These are phyloP conservation scores for Dermolepida albohirtum DNA, from an alignment of 2,888 invertebrate species.

Conservation along the genomic window DNA sequence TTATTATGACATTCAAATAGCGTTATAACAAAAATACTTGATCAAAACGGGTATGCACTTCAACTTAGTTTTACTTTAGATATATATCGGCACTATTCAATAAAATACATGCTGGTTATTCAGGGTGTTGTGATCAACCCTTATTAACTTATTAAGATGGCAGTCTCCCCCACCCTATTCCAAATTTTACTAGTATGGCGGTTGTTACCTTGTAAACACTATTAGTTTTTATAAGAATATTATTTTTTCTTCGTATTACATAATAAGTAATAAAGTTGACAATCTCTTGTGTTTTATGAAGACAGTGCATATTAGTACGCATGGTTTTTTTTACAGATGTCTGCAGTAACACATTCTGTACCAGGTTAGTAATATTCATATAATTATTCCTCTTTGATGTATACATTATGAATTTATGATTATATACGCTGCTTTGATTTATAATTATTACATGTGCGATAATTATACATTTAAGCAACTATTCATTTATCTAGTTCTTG, in stretches of 20 bases:
- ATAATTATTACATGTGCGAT: background rate
- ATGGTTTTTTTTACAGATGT: slow-evolving; percentile 67
- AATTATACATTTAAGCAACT: background rate
- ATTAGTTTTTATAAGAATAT: slow-evolving; percentile 48
- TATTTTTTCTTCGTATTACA: slow-evolving; percentile 39
- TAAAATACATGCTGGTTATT: slow-evolving; percentile 7
- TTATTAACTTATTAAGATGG: slow-evolving; percentile 47
- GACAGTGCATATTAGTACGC: slow-evolving; percentile 57
- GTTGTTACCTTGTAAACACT: slow-evolving; percentile 66
- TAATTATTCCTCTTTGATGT: slow-evolving; percentile 9
- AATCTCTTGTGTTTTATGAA: slow-evolving; percentile 54
- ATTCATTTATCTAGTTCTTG: slow-evolving; percentile 12
- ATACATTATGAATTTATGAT: background rate
- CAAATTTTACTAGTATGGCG: slow-evolving; percentile 65
- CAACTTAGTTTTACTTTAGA: no score
- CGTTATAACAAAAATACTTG: no score
- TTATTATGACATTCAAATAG: no score
- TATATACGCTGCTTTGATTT: background rate
- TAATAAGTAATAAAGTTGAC: slow-evolving; percentile 38
- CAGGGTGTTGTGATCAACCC: slow-evolving; percentile 45
- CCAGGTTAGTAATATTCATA: slow-evolving; percentile 63
- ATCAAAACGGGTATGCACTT: no score
- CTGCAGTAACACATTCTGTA: slow-evolving; percentile 68
- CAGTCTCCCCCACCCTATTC: slow-evolving; percentile 57
- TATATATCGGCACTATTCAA: background rate